phyloP scores from a whole-genome alignment of 2,113 vertebrate species.

The Gallinago paraguaiae region DNA sequence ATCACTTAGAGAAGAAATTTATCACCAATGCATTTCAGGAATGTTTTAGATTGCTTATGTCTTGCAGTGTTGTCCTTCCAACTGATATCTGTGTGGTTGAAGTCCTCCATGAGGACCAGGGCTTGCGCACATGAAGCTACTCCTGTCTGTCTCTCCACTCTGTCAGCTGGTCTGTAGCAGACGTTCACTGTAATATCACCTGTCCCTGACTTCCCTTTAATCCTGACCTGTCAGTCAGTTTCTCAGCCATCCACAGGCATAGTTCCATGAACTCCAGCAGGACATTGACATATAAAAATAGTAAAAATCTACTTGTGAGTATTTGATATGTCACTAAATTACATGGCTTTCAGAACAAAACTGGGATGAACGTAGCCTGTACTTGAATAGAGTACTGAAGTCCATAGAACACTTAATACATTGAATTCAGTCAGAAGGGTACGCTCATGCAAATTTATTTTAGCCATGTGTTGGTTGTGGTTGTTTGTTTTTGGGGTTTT shows the following conservation, averaged over 20 bases:
- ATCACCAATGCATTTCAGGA: background rate
- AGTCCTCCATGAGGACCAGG: background rate
- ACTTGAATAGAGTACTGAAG: background rate
- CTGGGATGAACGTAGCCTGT: background rate
- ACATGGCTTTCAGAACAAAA: background rate
- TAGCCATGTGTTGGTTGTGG: background rate
- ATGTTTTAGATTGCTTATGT: background rate
- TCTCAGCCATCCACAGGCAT: background rate
- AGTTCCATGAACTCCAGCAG: background rate
- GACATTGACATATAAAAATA: background rate
- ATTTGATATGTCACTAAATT: background rate
- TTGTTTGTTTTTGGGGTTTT: too few species aligned
- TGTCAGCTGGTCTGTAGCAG: background rate
- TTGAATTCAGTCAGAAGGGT: background rate
- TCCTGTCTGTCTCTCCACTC: background rate
- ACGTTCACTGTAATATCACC: background rate
- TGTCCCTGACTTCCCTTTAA: background rate
- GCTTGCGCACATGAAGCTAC: background rate
- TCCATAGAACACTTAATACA: background rate
- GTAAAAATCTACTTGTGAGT: background rate
- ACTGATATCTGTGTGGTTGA: background rate
- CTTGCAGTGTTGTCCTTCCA: background rate
- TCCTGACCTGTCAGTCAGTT: background rate
- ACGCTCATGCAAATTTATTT: background rate
- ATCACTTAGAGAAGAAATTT: background rate